Evolutionary conservation across 2,797 vertebrate genomes (phyloP).

Genomic region (Anas flavirostris): DNA sequence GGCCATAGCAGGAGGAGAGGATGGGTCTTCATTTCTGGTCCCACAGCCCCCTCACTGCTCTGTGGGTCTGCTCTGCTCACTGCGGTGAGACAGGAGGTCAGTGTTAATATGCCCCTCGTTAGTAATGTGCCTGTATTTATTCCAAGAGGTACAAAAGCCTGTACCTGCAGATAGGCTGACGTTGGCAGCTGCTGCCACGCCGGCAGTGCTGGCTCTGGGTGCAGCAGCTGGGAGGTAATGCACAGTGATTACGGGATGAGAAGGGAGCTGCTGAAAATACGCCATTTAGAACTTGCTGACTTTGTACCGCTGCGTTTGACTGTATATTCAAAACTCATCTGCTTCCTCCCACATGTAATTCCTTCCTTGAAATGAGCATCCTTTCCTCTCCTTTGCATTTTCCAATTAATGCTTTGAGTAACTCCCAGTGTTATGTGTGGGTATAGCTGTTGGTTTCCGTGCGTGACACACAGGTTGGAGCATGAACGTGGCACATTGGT

Average conservation of each 20-base stretch:
- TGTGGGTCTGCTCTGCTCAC: neutral
- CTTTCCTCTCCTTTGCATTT: neutral
- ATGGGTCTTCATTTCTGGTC: neutral
- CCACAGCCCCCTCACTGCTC: neutral
- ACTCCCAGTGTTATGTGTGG: neutral
- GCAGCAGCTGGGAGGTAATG: neutral
- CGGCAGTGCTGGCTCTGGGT: neutral
- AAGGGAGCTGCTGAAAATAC: neutral
- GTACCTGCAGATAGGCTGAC: rapidly evolving
- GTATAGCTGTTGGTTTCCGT: rapidly evolving
- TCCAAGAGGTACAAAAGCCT: rapidly evolving
- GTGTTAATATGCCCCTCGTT: rapidly evolving
- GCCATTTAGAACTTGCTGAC: neutral
- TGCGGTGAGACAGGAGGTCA: rapidly evolving
- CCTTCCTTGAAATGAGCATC: neutral
- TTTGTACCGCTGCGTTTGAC: neutral
- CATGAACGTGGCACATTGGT: rapidly evolving
- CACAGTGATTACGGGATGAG: neutral
- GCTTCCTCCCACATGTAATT: neutral
- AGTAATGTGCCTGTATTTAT: rapidly evolving
- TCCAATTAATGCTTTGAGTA: neutral
- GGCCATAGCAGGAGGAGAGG: neutral
- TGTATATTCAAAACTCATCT: constrained; percentile 8
- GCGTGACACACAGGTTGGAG: neutral
- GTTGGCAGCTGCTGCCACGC: neutral